A percentile compares a stretch with the other conserved stretches of the same genome.
Conservation (phyloP, 2,797 vertebrate genomes). For the Muraenolepis orangiensis region DNA sequence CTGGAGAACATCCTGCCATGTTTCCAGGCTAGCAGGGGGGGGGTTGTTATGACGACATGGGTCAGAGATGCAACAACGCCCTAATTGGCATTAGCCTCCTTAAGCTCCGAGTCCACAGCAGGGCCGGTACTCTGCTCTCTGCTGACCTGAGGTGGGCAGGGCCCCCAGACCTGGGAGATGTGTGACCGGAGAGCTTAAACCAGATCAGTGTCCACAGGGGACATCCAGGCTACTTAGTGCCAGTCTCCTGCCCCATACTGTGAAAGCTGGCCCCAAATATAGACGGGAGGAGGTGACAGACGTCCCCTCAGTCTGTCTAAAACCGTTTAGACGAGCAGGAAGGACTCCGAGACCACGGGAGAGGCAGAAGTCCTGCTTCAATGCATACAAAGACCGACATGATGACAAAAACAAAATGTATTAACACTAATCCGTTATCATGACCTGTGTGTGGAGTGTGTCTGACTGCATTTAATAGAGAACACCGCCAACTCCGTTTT, state of each 20-base stretch:
- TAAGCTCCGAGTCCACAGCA: conserved; percentile 25
- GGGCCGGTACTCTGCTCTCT: conserved; percentile 31
- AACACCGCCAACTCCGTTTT: background rate
- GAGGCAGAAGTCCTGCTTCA: conserved; percentile 38
- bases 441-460: background rate
- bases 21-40: conserved; percentile 32
- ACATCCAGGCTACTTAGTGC: conserved; percentile 50
- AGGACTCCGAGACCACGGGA: conserved; percentile 44
- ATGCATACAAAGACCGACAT: too few relatives aligned
- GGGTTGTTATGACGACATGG: conserved; percentile 27
- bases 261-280: conserved; percentile 59
- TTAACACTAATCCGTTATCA: background rate
- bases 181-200: conserved; percentile 55
- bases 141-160: background rate
- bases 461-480: background rate
- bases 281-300: conserved; percentile 48
- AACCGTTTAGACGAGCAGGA: conserved; percentile 45
- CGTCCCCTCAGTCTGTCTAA: too few relatives aligned
- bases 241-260: conserved; percentile 52
- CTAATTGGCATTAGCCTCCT: conserved; percentile 55
- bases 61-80: conserved; percentile 22
- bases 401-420: too few relatives aligned
- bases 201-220: conserved; percentile 51
- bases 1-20: conserved; percentile 15
- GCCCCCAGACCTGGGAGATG: conserved; percentile 43